These are phyloP conservation scores for Philaethria dido DNA, from an alignment of 2,888 invertebrate genomes.

Conservation along the genomic window DNA sequence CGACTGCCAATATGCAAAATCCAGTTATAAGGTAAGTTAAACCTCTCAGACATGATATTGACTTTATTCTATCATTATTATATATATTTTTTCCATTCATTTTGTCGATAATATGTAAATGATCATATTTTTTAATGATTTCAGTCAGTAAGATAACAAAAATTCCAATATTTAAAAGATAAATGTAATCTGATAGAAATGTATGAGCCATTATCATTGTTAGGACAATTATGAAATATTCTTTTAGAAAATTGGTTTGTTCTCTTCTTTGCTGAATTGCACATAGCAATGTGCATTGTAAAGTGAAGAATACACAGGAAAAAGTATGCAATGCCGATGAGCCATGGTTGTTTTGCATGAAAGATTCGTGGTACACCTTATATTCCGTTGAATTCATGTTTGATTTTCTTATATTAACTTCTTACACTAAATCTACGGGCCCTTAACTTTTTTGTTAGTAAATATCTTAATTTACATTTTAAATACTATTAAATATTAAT, in stretches of 20 bases:
- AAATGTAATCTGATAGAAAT: conserved; percentile 67
- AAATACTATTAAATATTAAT: neutral
- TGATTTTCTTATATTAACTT: conserved; percentile 6
- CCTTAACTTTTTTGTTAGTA: neutral
- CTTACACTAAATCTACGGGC: neutral
- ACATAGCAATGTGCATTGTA: conserved; percentile 63
- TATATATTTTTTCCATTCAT: conserved; percentile 41
- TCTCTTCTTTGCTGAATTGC: conserved; percentile 50
- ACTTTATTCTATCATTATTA: conserved; percentile 53
- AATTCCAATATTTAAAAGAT: conserved; percentile 58
- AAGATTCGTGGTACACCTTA: conserved; percentile 77
- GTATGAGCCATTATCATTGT: conserved; percentile 84
- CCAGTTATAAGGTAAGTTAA: conserved; percentile 89
- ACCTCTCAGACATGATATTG: conserved; percentile 88
- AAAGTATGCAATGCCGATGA: conserved; percentile 80
- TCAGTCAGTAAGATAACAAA: conserved; percentile 54
- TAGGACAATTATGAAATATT: conserved; percentile 82
- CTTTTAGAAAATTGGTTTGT: conserved; percentile 66
- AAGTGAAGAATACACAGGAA: conserved; percentile 68
- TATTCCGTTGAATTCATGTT: conserved; percentile 68
- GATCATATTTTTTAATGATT: conserved; percentile 39
- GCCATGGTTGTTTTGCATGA: conserved; percentile 82
- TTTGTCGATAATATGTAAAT: conserved; percentile 26
- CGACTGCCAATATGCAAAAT: conserved; percentile 95
- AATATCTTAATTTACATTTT: neutral